A percentile compares a stretch with the other conserved stretches of the same genome.
phyloP scores from a whole-genome alignment of 1,140 invertebrate genomes.

The Sipha flava region DNA sequence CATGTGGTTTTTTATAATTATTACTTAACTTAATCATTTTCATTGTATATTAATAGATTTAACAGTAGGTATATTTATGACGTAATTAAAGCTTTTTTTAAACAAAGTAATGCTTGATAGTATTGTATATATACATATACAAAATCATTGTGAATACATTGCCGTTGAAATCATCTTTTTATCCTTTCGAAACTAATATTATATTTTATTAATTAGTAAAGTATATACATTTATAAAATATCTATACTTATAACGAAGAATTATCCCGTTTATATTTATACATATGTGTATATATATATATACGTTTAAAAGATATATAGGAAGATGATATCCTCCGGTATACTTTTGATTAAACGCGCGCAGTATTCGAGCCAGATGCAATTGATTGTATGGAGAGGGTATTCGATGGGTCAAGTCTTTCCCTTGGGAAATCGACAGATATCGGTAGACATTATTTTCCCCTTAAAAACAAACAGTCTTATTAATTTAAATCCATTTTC shows the following conservation, averaged over 20 bases:
- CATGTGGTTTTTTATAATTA: too few relatives aligned
- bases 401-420: slow-evolving; percentile 7
- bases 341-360: slow-evolving; percentile 23
- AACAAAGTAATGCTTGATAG: too few relatives aligned
- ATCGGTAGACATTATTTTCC: slow-evolving; percentile 11
- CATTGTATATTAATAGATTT: too few relatives aligned
- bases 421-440: slow-evolving; percentile 13
- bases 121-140: too few relatives aligned
- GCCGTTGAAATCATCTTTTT: too few relatives aligned
- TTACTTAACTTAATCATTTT: too few relatives aligned
- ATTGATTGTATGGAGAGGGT: slow-evolving; percentile 5
- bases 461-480: slow-evolving; percentile 23
- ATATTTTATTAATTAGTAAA: too few relatives aligned
- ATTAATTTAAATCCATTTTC: slow-evolving; percentile 29
- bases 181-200: too few relatives aligned
- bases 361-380: not conserved
- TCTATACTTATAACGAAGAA: not conserved
- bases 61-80: too few relatives aligned
- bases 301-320: not conserved
- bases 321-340: not conserved
- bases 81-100: too few relatives aligned
- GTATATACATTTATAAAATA: too few relatives aligned
- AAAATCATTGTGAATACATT: too few relatives aligned
- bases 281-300: not conserved
- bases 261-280: not conserved